Conservation (phyloP, 2,113 vertebrate species). For the Ochotona princeps region DNA sequence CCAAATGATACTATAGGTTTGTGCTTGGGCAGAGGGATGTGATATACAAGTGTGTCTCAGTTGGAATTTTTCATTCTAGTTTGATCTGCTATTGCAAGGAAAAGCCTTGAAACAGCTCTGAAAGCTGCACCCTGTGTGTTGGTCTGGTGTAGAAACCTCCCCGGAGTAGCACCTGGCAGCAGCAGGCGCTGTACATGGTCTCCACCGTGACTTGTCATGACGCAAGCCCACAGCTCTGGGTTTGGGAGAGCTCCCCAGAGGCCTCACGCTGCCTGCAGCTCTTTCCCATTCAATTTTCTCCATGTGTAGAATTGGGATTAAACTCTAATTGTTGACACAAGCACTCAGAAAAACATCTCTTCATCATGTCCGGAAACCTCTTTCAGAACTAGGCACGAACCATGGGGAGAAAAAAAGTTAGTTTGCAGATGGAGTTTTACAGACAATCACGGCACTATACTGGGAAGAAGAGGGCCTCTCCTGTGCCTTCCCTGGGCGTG, state of each 20-base stretch:
- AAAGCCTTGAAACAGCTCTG: not conserved
- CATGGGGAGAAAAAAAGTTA: not conserved
- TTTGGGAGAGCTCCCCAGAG: not conserved
- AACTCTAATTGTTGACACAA: slow-evolving; percentile 59
- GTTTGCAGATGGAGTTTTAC: slow-evolving; percentile 33
- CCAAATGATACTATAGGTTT: not conserved
- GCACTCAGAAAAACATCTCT: slow-evolving; percentile 54
- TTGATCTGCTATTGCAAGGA: not conserved
- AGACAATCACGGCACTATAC: not conserved
- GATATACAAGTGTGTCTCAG: not conserved
- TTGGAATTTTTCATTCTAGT: not conserved
- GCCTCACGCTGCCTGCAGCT: slow-evolving; percentile 15
- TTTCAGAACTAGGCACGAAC: not conserved
- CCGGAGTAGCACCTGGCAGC: rapidly evolving
- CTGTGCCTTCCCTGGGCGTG: not conserved
- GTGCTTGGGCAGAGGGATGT: not conserved
- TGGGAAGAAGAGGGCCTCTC: not conserved
- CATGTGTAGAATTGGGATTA: slow-evolving; percentile 31
- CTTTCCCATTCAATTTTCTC: not conserved
- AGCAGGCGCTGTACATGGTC: rapidly evolving
- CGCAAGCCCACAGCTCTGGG: not conserved
- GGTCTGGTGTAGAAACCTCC: not conserved
- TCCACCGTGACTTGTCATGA: not conserved
- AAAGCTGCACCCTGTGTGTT: not conserved
- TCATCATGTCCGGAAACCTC: slow-evolving; percentile 9